Evolutionary conservation across 1,140 invertebrate species (phyloP).

Genomic region (Subanguina moxae): DNA sequence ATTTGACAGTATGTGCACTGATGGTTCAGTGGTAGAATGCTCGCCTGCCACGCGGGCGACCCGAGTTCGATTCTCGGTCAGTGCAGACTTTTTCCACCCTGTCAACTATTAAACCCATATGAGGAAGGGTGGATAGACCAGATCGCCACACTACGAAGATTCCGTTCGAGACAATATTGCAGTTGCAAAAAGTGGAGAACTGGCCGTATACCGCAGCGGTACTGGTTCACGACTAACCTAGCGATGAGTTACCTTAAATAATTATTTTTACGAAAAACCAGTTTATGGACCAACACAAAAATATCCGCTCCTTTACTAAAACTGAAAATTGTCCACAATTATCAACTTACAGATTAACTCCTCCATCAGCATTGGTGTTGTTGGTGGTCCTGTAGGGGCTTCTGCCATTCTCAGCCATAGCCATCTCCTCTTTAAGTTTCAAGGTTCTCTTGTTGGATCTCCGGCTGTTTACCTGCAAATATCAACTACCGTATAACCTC

Average conservation of each 20-base stretch:
- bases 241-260: no score
- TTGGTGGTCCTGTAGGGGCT: slow-evolving; percentile 13
- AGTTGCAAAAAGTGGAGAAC: no score
- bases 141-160: no score
- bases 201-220: no score
- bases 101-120: no score
- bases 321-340: background rate
- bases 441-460: slow-evolving; percentile 15
- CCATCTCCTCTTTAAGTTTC: slow-evolving; percentile 25
- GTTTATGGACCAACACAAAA: no score
- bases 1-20: slow-evolving; percentile 3
- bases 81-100: slow-evolving; percentile 39
- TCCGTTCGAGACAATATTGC: no score
- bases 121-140: no score
- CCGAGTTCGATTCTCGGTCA: background rate
- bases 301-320: no score
- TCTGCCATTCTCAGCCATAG: slow-evolving; percentile 22
- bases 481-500: no score
- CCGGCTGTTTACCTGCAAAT: slow-evolving; percentile 5
- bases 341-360: background rate
- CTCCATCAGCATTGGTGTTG: background rate
- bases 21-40: background rate
- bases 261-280: no score
- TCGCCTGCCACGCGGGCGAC: background rate
- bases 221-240: no score